Percentiles rank a stretch among this genome's conserved stretches.
phyloP scores from a whole-genome alignment of 1,140 invertebrate species.

The Antheraea mylitta region DNA sequence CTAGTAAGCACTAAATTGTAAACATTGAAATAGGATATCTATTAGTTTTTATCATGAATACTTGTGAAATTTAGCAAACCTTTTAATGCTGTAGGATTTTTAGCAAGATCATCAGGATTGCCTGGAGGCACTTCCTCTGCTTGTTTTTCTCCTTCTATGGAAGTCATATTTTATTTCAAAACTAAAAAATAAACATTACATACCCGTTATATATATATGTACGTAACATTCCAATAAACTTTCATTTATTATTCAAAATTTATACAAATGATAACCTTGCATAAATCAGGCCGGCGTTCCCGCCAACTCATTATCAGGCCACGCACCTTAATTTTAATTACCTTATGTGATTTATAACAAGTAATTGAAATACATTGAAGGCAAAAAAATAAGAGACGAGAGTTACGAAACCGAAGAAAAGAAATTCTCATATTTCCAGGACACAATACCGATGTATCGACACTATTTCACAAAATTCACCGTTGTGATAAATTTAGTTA shows the following conservation, averaged over 20 bases:
- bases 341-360: not conserved
- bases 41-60: no score
- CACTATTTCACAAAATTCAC: constrained; percentile 32
- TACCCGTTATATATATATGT: constrained; percentile 5
- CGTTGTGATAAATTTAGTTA: constrained; percentile 23
- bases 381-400: not conserved
- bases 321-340: constrained; percentile 3
- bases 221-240: not conserved
- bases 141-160: constrained; percentile 56
- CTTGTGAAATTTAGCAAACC: constrained; percentile 63
- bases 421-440: constrained; percentile 17
- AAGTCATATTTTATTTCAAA: constrained; percentile 48
- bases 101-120: constrained; percentile 83
- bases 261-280: constrained; percentile 43
- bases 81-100: constrained; percentile 83
- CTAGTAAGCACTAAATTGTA: no score
- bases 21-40: no score
- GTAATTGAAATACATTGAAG: not conserved
- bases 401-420: not conserved
- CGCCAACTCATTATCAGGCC: constrained; percentile 32
- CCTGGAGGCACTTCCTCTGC: constrained; percentile 61
- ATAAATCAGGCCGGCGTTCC: constrained; percentile 32
- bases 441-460: constrained; percentile 28
- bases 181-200: not conserved
- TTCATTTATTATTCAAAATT: not conserved